Evolutionary conservation across 2,113 vertebrate species (phyloP).

Genomic region (Chloropsis hardwickii): DNA sequence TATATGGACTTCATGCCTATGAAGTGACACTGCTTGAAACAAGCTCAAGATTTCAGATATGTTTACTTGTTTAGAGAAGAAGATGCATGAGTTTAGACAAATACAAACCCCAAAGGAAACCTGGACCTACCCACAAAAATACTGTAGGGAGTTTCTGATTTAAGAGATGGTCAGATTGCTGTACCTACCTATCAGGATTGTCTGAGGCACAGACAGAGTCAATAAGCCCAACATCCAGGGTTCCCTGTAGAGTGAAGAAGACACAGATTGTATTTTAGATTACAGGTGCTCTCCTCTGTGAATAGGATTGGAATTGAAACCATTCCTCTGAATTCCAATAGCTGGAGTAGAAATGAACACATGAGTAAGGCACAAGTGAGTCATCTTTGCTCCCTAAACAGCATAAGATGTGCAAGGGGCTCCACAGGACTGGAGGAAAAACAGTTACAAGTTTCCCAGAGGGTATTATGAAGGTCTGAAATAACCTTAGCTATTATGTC

Average conservation of each 20-base stretch:
- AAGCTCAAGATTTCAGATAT: background rate
- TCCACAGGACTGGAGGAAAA: background rate
- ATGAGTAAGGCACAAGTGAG: background rate
- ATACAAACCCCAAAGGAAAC: background rate
- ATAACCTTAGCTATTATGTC: background rate
- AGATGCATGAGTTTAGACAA: background rate
- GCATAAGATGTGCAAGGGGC: background rate
- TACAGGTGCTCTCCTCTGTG: background rate
- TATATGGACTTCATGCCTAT: background rate
- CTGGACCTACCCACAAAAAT: background rate
- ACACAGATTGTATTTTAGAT: background rate
- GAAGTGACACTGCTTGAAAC: background rate
- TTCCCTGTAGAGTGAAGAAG: conserved; percentile 75
- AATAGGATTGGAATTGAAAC: background rate
- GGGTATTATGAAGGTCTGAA: background rate
- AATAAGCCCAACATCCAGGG: conserved; percentile 89
- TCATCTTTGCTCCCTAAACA: background rate
- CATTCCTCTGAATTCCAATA: background rate
- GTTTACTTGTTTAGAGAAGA: background rate
- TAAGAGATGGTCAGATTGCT: background rate
- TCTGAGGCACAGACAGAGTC: conserved; percentile 93
- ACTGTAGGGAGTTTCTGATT: background rate
- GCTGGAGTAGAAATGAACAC: background rate
- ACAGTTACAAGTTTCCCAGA: background rate
- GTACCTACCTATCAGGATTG: conserved; percentile 86